Conservation (phyloP, 2,797 vertebrate genomes). For the Melanotaenia boesemani region DNA sequence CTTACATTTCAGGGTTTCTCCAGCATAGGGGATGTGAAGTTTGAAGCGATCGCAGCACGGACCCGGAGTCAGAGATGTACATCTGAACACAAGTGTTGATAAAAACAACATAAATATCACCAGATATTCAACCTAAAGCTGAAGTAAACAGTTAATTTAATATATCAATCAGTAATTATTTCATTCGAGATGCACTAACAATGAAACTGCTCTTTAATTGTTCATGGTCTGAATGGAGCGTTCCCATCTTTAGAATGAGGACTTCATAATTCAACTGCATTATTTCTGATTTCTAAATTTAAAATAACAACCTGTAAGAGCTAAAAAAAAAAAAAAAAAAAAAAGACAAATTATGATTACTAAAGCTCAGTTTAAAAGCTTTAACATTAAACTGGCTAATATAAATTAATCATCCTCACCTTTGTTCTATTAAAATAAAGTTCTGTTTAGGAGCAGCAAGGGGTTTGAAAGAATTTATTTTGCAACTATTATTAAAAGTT, state of each 20-base stretch:
- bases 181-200: neutral
- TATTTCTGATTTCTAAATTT: no score
- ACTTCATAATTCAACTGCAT: neutral
- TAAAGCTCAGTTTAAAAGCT: neutral
- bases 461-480: no score
- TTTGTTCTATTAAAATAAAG: neutral
- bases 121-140: neutral
- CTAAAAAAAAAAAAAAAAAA: no score
- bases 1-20: slow-evolving; percentile 99
- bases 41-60: slow-evolving; percentile 99
- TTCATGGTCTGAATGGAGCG: no score
- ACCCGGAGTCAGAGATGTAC: slow-evolving; percentile 92
- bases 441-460: no score
- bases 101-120: slow-evolving; percentile 14
- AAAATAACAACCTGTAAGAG: no score
- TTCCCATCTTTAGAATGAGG: neutral
- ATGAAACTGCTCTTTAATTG: neutral
- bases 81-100: slow-evolving; percentile 77
- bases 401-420: neutral
- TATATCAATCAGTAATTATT: neutral
- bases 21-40: slow-evolving; percentile 97
- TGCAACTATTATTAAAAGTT: no score
- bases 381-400: neutral
- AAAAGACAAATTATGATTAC: neutral
- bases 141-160: no score